A percentile compares a stretch with the other conserved stretches of the same genome.
These are phyloP conservation scores for Parambassis ranga DNA, from an alignment of 2,797 vertebrate species.

Conservation along the genomic window DNA sequence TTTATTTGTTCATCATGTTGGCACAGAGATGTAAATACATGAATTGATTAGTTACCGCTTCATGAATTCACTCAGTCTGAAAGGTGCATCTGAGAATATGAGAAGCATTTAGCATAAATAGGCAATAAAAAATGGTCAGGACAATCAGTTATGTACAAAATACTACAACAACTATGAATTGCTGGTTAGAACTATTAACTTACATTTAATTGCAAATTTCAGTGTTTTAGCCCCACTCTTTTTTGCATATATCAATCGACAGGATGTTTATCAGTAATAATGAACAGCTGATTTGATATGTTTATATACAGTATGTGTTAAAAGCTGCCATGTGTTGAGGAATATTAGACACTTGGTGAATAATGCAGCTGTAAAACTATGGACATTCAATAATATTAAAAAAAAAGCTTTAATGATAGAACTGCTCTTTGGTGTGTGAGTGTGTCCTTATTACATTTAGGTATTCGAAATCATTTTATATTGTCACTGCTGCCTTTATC, in stretches of 20 bases:
- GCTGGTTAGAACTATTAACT: constrained; percentile 7
- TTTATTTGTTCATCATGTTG: constrained; percentile 56
- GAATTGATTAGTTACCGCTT: constrained; percentile 18
- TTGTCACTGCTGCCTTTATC: not conserved
- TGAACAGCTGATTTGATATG: constrained; percentile 13
- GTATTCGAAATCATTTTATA: not conserved
- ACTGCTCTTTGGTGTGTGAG: not conserved
- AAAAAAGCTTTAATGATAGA: constrained; percentile 22
- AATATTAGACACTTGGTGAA: constrained; percentile 40
- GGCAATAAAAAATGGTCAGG: constrained; percentile 38
- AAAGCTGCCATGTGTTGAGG: constrained; percentile 42
- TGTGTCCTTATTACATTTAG: not conserved
- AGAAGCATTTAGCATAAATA: constrained; percentile 60
- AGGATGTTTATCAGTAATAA: not conserved
- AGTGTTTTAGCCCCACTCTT: too few relatives aligned
- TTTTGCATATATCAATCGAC: not conserved
- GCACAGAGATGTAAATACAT: constrained; percentile 37
- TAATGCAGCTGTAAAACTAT: too few relatives aligned
- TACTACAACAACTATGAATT: not conserved
- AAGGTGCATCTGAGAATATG: constrained; percentile 47
- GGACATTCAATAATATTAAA: too few relatives aligned
- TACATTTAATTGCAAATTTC: constrained; percentile 10
- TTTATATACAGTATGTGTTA: constrained; percentile 1
- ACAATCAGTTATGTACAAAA: constrained; percentile 47
- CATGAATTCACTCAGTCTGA: constrained; percentile 22